Evolutionary conservation across 1,140 invertebrate species (phyloP), one percentile per base, ranked within the genome.

Genomic region (Anagrus nilaparvatae): DNA sequence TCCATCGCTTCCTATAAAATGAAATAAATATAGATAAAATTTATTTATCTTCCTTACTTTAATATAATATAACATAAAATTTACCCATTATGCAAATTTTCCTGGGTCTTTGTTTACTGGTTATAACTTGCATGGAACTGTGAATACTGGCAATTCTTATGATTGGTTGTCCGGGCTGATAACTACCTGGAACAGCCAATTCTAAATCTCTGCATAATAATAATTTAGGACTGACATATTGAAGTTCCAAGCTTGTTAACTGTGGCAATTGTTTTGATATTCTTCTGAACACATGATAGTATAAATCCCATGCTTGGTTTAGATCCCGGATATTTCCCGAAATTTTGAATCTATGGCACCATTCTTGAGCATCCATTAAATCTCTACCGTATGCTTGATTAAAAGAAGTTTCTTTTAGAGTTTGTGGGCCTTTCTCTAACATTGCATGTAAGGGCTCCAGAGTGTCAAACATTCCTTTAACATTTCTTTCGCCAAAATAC

Each of bases 261-360:
- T 92, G 86, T 3, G 93, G 92, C 45, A 99, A 70, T 65, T 99
- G 96, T 40, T 90, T 76, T 1, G 87, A 87, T 51, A 99, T 98
- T 40, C 92, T 77, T 33, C 94, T 75, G 60, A 98, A 97, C 8
- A 99, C 93, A 55, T 97, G 88, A 66, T 98, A 99, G 63, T 99
- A 99, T 1, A 97, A 68, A 60, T 99, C 96, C 97, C 97, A 99
- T 10, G 97, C 96, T 60, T 94, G 87, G 57, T 94, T 96, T 17
- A 99, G 67, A 54, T 98, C 92, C 40, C 90, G 77, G 1, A 87
- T 78, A 52, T 94, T 90, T 3, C 80, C 77, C 0, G 85, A 86
- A 43, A 81, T 74, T 65, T 90, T 86, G 55, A 84, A 96, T 47
- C 82, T 75, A 60, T 80, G 79, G 60, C 95, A 98, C 85, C 90